phyloP scores from a whole-genome alignment of 2,797 vertebrate genomes.

The Dromococcyx pavoninus region DNA sequence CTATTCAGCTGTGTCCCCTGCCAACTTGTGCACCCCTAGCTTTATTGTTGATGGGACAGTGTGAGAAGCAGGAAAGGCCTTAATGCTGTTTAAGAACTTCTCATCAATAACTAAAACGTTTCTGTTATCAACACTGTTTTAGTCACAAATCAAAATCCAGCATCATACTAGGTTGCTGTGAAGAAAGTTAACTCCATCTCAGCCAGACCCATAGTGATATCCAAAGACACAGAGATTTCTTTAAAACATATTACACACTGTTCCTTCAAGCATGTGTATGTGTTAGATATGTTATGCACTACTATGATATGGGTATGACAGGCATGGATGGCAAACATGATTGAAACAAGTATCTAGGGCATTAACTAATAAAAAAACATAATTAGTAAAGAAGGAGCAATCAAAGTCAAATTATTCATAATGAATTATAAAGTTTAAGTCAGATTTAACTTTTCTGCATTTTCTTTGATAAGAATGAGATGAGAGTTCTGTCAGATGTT shows the following conservation, averaged over 20 bases:
- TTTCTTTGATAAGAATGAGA: constrained; percentile 2
- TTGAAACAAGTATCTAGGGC: background rate
- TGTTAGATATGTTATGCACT: background rate
- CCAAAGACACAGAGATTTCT: background rate
- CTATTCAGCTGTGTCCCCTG: background rate
- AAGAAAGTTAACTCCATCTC: background rate
- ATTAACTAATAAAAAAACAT: background rate
- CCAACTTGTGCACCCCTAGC: background rate
- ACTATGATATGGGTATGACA: background rate
- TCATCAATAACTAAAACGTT: background rate
- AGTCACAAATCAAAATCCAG: background rate
- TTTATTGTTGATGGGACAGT: rapidly evolving
- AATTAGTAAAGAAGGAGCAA: background rate
- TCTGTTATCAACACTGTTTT: background rate
- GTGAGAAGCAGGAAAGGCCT: background rate
- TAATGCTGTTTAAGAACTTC: rapidly evolving
- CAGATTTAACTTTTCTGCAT: background rate
- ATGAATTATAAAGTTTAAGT: background rate
- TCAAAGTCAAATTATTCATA: background rate
- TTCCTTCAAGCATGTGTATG: background rate
- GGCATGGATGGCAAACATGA: background rate
- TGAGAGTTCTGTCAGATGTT: background rate
- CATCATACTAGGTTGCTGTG: background rate
- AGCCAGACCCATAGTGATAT: background rate
- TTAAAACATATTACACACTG: background rate